Base-by-base conservation (phyloP, 2,797 vertebrate species). In the Sebastolobus alascanus region DNA sequence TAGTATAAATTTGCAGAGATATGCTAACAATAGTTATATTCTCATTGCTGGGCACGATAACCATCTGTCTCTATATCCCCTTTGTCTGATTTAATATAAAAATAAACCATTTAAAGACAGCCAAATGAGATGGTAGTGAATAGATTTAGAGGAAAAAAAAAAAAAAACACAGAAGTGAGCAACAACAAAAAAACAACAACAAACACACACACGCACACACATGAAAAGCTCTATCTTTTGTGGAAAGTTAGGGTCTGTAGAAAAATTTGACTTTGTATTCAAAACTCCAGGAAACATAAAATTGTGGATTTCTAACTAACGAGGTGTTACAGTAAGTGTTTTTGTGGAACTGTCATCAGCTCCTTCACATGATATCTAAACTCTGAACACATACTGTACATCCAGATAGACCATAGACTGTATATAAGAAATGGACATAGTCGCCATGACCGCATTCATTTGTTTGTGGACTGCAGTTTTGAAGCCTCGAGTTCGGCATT, bases 1-100 rank as follows among this genome's bases (percentile, higher is more conserved):
- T 74, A 63, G 58, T 10, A 79, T 40, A 61, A 1, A 85, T 84
- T 80, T 80, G 40, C 68, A 75, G 33, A 55, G 29, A 69, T 83
- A 87, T 83, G 69, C 38, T 66, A 73, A 69, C 52, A 79, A 81
- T 77, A 60, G 67, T 54, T 59, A 54, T 18, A 58, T 35, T 54
- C 20, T 59, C n/a, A 69, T 52, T 63, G 56, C 37, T 18, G 10
- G 29, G 46, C 22, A 54, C 5, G 54, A 84, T 79, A 83, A 58
- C 35, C 29, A 85, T 83, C 60, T 71, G 29, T 59, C 55, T 75
- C 37, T 7, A 63, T 46, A 58, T 68, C 50, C 10, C 11, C 35
- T 63, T 68, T 76, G 64, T 68, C 46, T 61, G 37, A 68, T 52
- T 60, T 50, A 6, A 56, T 55, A 59, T 37, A 52, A 76, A 68